Percentiles rank a stretch among this genome's conserved stretches.
Evolutionary conservation across 1,140 invertebrate species (phyloP).

Genomic region (Magallana angulata): DNA sequence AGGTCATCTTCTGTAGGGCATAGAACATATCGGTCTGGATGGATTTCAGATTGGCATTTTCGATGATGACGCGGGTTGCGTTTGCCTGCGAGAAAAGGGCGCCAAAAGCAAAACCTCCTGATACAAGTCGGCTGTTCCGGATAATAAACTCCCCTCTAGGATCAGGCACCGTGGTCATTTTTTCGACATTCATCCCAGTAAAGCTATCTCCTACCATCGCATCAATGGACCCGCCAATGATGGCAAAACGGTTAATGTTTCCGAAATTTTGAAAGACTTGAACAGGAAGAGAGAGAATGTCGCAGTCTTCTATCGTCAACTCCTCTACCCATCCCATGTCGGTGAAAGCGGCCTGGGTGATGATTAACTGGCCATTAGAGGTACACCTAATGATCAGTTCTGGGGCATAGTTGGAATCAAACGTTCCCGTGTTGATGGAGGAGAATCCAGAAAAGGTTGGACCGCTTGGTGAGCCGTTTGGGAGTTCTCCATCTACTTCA

Average conservation of each 20-base stretch:
- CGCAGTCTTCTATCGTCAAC: conserved; percentile 49
- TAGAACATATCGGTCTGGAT: conserved; percentile 51
- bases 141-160: conserved; percentile 49
- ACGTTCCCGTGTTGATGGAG: conserved; percentile 49
- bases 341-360: conserved; percentile 48
- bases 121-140: conserved; percentile 46
- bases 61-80: conserved; percentile 33
- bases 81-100: conserved; percentile 34
- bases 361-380: conserved; percentile 42
- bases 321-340: conserved; percentile 51
- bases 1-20: conserved; percentile 43
- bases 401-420: conserved; percentile 58
- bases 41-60: conserved; percentile 39
- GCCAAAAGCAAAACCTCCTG: conserved; percentile 44
- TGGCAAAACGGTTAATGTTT: conserved; percentile 47
- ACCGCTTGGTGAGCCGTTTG: conserved; percentile 38
- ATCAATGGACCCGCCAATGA: conserved; percentile 50
- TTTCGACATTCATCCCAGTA: conserved; percentile 44
- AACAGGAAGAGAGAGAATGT: conserved; percentile 49
- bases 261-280: conserved; percentile 50
- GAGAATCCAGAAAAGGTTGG: conserved; percentile 56
- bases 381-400: conserved; percentile 44
- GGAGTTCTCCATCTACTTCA: conserved; percentile 55
- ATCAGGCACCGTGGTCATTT: conserved; percentile 29
- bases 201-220: conserved; percentile 53